These are phyloP conservation scores for Macaca mulatta DNA, from an alignment of 2,113 vertebrate genomes.

Conservation along the genomic window DNA sequence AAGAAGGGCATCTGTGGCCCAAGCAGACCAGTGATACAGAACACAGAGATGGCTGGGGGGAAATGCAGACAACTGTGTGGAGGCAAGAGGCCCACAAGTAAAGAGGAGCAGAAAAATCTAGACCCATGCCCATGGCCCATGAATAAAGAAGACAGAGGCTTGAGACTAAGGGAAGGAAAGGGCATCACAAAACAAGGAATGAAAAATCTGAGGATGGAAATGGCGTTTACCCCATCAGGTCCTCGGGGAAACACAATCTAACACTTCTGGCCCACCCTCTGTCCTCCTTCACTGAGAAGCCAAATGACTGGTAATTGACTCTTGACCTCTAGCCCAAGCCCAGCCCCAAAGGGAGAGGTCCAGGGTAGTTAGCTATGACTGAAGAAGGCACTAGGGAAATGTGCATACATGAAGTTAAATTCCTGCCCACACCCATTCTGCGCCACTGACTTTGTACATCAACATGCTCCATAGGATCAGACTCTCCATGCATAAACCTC, in stretches of 20 bases:
- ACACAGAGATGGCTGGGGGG: not conserved
- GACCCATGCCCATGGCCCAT: not conserved
- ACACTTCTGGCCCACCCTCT: not conserved
- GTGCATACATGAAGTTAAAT: not conserved
- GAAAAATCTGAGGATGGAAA: conserved; percentile 22
- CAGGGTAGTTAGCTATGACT: conserved; percentile 28
- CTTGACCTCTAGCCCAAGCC: conserved; percentile 57
- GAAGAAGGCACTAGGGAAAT: not conserved
- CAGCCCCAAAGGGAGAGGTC: conserved; percentile 56
- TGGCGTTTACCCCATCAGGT: not conserved
- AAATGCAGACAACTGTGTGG: not conserved
- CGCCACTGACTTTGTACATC: not conserved
- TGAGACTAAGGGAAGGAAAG: not conserved
- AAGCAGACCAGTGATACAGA: not conserved
- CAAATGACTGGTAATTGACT: conserved; percentile 62
- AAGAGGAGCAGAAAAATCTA: not conserved
- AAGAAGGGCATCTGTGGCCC: not conserved
- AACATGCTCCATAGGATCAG: not conserved
- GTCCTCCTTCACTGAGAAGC: conserved; percentile 46
- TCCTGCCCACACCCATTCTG: conserved; percentile 28
- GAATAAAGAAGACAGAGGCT: not conserved
- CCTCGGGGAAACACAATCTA: conserved; percentile 42
- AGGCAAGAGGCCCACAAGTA: not conserved
- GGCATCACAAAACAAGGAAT: not conserved
- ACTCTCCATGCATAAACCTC: not conserved